Base-by-base conservation (phyloP, 2,888 invertebrate genomes). In the Horisme vitalbata region DNA sequence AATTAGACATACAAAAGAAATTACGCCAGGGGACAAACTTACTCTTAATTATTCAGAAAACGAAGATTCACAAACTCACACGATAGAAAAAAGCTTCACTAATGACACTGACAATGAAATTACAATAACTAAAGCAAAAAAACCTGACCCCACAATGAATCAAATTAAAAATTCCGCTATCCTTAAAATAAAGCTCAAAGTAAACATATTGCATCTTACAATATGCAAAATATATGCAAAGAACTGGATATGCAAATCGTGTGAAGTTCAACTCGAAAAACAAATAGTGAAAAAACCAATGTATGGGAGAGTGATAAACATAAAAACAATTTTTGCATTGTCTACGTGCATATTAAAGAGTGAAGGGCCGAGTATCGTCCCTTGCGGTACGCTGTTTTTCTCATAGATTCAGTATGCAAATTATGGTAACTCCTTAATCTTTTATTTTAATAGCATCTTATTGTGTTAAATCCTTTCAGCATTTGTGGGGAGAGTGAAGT, bases 371-470 rank as follows among this genome's bases (percentile, higher is more conserved):
- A 73, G 55, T 39, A 48, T 53, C 51, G 71, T 68, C 67, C 83
- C 85, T 74, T 83, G 81, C 45, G 68, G 73, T 49, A 74, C 75
- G 61, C 75, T 64, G 55, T 71, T 88, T 88, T 85, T 83, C 88
- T 87, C 82, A 83, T 70, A 62, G 59, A 66, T 75, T 72, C 66
- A 63, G 75, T 84, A 87, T 89, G 89, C 84, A 88, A 86, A 88
- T 88, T 58, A 54, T 49, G 64, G 68, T 79, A 79, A 70, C 74
- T 75, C 74, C 77, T 76, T 81, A 81, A 86, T 89, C 89, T 85
- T 89, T 89, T 89, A 88, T 89, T 89, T 89, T 89, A 89, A 89
- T 87, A 69, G 74, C 79, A 81, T 84, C 85, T 74, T 81, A 80
- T 89, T 89, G 85, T 88, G 75, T 75, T 78, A 74, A 71, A 73